Evolutionary conservation across 2,888 invertebrate genomes (phyloP).

Genomic region (Euproctis similis): DNA sequence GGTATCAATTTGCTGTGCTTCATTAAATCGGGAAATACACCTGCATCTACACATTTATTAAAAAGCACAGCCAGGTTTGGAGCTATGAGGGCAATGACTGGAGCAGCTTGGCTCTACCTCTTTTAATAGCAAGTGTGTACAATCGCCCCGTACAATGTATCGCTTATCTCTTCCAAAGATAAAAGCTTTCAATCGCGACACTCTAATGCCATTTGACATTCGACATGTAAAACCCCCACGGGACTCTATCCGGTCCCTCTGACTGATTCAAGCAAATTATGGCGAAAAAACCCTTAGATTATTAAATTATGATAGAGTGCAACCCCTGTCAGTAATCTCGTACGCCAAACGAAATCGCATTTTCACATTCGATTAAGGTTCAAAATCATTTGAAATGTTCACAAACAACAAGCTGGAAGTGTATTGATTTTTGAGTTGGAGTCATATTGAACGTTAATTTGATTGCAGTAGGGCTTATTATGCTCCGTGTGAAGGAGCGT

Average conservation of each 20-base stretch:
- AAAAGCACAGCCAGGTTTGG: too few species aligned
- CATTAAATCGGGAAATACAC: too few species aligned
- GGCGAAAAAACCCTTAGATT: constrained; percentile 8
- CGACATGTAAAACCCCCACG: constrained; percentile 1
- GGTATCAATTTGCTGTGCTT: too few species aligned
- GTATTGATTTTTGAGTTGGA: too few species aligned
- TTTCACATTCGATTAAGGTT: background rate
- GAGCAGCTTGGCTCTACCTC: too few species aligned
- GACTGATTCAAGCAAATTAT: constrained; percentile 18
- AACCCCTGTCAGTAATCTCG: background rate
- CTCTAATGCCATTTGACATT: constrained; percentile 13
- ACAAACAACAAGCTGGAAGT: too few species aligned
- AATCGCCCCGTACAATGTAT: too few species aligned
- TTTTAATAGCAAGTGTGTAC: too few species aligned
- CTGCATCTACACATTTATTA: too few species aligned
- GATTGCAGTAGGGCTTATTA: background rate
- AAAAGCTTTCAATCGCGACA: constrained; percentile 3
- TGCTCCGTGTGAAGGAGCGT: background rate
- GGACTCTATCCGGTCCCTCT: constrained; percentile 4
- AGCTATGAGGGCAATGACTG: too few species aligned
- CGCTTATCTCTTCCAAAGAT: constrained; percentile 4
- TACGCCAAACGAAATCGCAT: background rate
- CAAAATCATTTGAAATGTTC: background rate
- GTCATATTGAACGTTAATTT: background rate
- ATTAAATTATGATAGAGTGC: constrained; percentile 12